Conservation (phyloP, 1,140 invertebrate species). For the Drosophila ananassae region DNA sequence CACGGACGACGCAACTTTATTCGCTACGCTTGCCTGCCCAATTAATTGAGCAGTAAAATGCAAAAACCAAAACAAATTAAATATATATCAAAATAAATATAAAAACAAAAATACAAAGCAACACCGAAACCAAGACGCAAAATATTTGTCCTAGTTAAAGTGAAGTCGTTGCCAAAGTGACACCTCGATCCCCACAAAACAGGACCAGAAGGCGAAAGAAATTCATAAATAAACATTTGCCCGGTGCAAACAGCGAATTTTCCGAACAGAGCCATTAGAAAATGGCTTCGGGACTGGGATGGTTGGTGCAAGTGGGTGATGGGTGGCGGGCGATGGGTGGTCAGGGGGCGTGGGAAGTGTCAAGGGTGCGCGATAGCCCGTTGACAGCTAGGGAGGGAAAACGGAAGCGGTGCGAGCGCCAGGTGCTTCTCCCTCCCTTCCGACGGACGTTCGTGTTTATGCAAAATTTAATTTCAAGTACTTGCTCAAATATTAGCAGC, state of each 20-base stretch:
- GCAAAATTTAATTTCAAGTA: constrained; percentile 42
- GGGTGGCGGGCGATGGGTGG: background rate
- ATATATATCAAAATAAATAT: constrained; percentile 44
- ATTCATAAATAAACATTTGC: constrained; percentile 60
- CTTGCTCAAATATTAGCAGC: constrained; percentile 29
- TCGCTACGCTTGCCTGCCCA: constrained; percentile 35
- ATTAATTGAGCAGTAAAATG: constrained; percentile 67
- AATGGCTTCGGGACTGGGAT: constrained; percentile 9
- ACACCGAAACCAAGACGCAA: constrained; percentile 7
- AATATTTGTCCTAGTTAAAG: constrained; percentile 27
- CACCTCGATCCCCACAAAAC: constrained; percentile 20
- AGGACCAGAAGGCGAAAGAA: constrained; percentile 19
- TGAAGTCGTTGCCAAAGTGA: constrained; percentile 5
- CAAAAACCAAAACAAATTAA: constrained; percentile 58
- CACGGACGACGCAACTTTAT: constrained; percentile 24
- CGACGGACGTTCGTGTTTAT: constrained; percentile 33
- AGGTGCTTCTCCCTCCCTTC: constrained; percentile 16
- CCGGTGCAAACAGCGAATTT: constrained; percentile 45
- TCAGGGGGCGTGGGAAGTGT: constrained; percentile 4
- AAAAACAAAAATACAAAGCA: background rate
- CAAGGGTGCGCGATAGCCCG: constrained; percentile 32
- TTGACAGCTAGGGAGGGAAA: constrained; percentile 12
- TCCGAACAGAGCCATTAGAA: constrained; percentile 26
- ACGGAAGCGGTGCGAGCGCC: constrained; percentile 36
- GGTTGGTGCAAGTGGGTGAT: constrained; percentile 14